Conservation (phyloP, 2,888 invertebrate species). For the Suillia variegata region DNA sequence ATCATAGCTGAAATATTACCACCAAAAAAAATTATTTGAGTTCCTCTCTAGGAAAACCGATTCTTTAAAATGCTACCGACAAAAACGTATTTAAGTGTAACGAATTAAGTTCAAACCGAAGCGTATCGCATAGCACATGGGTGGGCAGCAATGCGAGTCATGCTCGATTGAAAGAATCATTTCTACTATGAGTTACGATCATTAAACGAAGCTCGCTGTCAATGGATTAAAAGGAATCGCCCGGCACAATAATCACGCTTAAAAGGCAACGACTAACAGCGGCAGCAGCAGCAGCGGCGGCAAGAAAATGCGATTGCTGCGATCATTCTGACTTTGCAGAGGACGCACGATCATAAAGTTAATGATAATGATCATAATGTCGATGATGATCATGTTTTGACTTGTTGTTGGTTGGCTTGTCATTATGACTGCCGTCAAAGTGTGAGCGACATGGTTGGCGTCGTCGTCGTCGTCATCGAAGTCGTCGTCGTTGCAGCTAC, state of each 20-base stretch:
- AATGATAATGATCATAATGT: neutral
- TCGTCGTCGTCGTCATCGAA: too few species aligned
- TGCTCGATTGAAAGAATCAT: neutral
- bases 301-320: neutral
- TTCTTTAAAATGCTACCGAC: too few species aligned
- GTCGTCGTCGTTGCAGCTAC: neutral
- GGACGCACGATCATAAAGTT: neutral
- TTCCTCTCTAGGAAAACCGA: too few species aligned
- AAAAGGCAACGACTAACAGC: neutral
- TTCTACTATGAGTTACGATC: neutral
- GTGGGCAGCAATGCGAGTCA: conserved; percentile 6
- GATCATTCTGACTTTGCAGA: neutral
- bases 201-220: neutral
- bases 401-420: neutral
- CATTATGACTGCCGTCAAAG: neutral
- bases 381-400: neutral
- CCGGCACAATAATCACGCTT: neutral
- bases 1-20: too few species aligned
- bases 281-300: neutral
- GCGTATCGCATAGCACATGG: neutral
- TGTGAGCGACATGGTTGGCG: neutral
- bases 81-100: too few species aligned
- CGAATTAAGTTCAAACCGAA: neutral
- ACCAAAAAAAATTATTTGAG: too few species aligned
- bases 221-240: conserved; percentile 1